phyloP scores from a whole-genome alignment of 2,113 vertebrate species.

The Panthera tigris region DNA sequence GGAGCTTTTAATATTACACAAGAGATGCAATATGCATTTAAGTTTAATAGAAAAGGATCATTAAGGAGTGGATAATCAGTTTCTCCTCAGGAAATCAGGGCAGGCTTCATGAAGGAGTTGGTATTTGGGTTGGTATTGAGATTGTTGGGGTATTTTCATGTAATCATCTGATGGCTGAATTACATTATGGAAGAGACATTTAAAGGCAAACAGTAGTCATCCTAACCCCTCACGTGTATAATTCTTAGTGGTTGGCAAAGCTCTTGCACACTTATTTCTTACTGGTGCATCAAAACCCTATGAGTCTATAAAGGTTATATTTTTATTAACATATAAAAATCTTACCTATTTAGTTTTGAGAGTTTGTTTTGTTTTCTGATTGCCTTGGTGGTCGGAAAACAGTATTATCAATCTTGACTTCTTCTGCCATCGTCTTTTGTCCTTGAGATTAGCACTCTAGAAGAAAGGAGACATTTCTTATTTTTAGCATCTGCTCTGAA shows the following conservation, averaged over 20 bases:
- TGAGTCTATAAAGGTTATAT: constrained; percentile 27
- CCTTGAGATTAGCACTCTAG: constrained; percentile 53
- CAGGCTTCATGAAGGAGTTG: constrained; percentile 17
- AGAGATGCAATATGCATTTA: background rate
- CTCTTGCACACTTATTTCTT: constrained; percentile 3
- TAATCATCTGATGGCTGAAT: background rate
- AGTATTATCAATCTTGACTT: constrained; percentile 56
- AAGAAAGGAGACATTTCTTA: constrained; percentile 62
- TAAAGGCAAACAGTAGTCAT: constrained; percentile 12
- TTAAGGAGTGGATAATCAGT: background rate
- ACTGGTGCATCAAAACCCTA: constrained; percentile 36
- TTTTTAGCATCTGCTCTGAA: constrained; percentile 53
- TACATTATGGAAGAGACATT: constrained; percentile 39
- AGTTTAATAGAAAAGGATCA: constrained; percentile 20
- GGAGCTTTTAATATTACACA: constrained; percentile 42
- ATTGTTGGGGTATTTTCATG: constrained; percentile 39
- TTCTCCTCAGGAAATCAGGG: constrained; percentile 37
- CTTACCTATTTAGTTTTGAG: background rate
- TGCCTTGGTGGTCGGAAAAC: constrained; percentile 48
- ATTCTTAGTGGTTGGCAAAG: constrained; percentile 14
- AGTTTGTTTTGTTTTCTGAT: constrained; percentile 52
- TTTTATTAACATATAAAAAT: constrained; percentile 1
- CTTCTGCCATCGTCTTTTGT: constrained; percentile 52
- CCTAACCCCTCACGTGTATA: background rate
- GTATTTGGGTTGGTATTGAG: background rate